phyloP scores from a whole-genome alignment of 2,797 vertebrate genomes.

The Falco berigora region DNA sequence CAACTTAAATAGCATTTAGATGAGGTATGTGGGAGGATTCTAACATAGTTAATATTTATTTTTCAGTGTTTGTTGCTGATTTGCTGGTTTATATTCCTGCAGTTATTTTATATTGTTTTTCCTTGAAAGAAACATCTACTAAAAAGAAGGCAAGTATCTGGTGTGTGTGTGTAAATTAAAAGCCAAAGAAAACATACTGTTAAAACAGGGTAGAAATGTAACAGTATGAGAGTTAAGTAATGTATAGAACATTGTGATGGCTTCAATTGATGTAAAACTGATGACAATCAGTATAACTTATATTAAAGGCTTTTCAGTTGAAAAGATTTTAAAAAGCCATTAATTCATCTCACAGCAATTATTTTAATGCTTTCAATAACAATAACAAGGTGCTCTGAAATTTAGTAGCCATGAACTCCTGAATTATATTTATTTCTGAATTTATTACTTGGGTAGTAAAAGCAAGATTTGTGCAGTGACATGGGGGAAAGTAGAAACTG shows the following conservation, averaged over 20 bases:
- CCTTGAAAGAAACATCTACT: slow-evolving; percentile 80
- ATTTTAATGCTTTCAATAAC: neutral
- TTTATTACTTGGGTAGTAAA: neutral
- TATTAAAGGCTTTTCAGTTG: slow-evolving; percentile 5
- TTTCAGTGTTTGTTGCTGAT: slow-evolving; percentile 89
- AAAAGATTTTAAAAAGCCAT: neutral
- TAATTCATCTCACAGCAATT: neutral
- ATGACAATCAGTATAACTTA: neutral
- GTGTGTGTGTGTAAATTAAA: neutral
- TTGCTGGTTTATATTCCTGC: slow-evolving; percentile 91
- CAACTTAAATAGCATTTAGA: neutral
- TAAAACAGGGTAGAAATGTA: neutral
- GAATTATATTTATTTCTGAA: neutral
- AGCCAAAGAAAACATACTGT: neutral
- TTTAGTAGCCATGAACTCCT: neutral
- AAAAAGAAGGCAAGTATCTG: slow-evolving; percentile 83
- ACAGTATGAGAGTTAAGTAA: neutral
- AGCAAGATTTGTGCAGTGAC: neutral
- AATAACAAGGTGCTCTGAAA: neutral
- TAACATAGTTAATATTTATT: neutral
- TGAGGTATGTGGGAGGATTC: neutral
- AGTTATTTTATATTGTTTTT: slow-evolving; percentile 86
- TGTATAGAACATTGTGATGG: neutral
- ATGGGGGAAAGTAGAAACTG: neutral
- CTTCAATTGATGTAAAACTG: neutral